Evolutionary conservation across 2,888 invertebrate genomes (phyloP), one percentile per base, ranked within the genome.

Genomic region (Nezara viridula): DNA sequence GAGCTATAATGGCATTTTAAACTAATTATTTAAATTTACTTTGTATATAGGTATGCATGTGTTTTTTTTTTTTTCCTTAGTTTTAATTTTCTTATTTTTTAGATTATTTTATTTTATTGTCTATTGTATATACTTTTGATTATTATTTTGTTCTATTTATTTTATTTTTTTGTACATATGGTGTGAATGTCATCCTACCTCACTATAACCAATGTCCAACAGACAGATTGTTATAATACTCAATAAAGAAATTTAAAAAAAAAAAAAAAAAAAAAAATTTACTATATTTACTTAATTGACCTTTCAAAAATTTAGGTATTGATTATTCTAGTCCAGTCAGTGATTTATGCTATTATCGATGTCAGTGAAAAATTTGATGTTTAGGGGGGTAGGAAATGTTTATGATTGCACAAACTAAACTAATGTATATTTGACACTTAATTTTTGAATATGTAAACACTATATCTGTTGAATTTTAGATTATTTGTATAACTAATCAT

Each of bases 291-390:
- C 32, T 32, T 6, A 32, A 66, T 32, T 66, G 66, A 66, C 66
- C 66, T 66, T 66, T 66, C 32, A 66, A 32, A 66, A 66, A 32
- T 66, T 16, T 32, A 21, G 32, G 32, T 66, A 66, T 66, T 66
- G 66, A 66, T 66, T 66, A 32, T 66, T 66, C 32, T 66, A 32
- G 66, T 66, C 32, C 66, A 21, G 66, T 66, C 60, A 66, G 66
- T 66, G 66, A 66, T 66, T 66, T 66, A 32, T 66, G 32, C 16
- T 66, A 66, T 66, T 66, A 66, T 32, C 9, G 32, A 66, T 32
- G 66, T 2, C 66, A 66, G 2, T n/a, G 10, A n/a, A 55, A 27
- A 55, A 10, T 44, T 44, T 55, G 5, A 55, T 32, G 32, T 32
- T 19, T 27, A 1, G 4, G 27, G 27, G 2, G 12, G 4, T 32